phyloP scores from a whole-genome alignment of 92 coral and sea anemone species.

The Phenganax subtilis region DNA sequence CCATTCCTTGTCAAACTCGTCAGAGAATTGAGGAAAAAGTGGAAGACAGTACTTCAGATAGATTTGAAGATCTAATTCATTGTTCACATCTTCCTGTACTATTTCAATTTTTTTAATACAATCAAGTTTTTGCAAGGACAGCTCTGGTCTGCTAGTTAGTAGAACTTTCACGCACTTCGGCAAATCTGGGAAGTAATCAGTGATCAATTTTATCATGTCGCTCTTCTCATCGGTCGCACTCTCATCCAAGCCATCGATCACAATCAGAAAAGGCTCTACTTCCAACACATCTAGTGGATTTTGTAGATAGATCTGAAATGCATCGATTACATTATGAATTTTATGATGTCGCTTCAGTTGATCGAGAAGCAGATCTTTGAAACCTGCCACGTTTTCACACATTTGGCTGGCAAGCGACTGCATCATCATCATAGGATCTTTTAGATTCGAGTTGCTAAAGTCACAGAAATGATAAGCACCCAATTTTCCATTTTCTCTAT shows the following conservation, averaged over 20 bases:
- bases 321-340: neutral
- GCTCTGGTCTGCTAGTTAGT: slow-evolving; percentile 9
- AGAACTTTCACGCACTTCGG: neutral
- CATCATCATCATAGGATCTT: slow-evolving; percentile 52
- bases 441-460: slow-evolving; percentile 51
- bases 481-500: neutral
- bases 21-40: neutral
- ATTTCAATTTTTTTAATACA: neutral
- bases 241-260: slow-evolving; percentile 16
- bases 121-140: neutral
- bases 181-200: slow-evolving; percentile 3
- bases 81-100: neutral
- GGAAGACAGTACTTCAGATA: neutral
- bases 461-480: slow-evolving; percentile 50
- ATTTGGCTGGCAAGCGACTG: slow-evolving; percentile 63
- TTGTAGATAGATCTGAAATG: neutral
- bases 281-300: slow-evolving; percentile 1
- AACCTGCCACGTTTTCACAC: slow-evolving; percentile 52
- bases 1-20: neutral
- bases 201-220: neutral
- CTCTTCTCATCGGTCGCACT: neutral
- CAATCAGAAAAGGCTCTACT: neutral
- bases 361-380: slow-evolving; percentile 46
- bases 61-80: neutral
- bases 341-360: slow-evolving; percentile 16